Evolutionary conservation across 2,797 vertebrate genomes (phyloP).

Genomic region (Amazona ochrocephala): DNA sequence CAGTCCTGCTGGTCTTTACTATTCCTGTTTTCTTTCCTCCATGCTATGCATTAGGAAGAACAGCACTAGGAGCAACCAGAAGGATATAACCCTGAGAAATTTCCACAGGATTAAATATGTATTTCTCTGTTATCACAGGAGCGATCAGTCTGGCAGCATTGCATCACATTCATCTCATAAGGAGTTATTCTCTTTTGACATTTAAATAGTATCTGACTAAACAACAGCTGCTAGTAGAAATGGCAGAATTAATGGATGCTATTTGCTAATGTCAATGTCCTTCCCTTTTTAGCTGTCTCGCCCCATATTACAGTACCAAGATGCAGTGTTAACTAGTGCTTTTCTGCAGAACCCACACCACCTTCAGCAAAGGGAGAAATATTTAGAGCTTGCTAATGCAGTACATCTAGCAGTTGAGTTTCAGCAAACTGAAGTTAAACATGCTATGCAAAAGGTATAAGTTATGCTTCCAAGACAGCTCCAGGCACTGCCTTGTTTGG

Average conservation of each 20-base stretch:
- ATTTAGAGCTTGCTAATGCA: neutral
- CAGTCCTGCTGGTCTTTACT: neutral
- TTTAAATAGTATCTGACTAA: conserved; percentile 26
- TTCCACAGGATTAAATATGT: neutral
- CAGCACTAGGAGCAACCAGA: neutral
- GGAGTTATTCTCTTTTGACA: neutral
- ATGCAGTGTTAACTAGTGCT: neutral
- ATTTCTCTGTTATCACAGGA: conserved; percentile 12
- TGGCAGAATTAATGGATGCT: neutral
- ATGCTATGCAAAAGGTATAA: conserved; percentile 61
- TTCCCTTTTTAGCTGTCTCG: neutral
- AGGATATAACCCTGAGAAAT: neutral
- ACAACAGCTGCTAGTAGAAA: neutral
- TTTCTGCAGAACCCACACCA: neutral
- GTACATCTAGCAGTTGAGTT: neutral
- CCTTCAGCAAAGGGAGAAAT: neutral
- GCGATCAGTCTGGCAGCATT: conserved; percentile 7
- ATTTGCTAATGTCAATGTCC: neutral
- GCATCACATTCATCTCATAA: neutral
- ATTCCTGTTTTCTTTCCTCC: neutral
- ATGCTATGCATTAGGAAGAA: neutral
- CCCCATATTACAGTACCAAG: neutral
- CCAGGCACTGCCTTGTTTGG: conserved; percentile 69
- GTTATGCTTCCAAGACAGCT: conserved; percentile 70
- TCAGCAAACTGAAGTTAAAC: conserved; percentile 45